Conservation (phyloP, 2,797 vertebrate genomes). For the Euphonia xanthogaster region DNA sequence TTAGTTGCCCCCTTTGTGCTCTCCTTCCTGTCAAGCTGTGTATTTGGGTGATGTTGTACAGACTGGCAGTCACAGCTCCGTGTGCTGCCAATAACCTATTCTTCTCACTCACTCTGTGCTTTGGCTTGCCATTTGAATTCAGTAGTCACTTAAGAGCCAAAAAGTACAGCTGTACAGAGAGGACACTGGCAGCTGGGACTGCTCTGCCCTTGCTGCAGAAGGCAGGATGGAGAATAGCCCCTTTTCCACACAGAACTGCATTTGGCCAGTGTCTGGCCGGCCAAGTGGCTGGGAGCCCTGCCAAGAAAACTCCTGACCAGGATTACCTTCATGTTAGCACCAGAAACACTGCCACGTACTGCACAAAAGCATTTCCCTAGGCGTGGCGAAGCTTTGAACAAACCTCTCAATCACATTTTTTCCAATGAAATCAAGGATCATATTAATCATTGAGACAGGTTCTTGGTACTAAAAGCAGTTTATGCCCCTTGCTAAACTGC, state of each 20-base stretch:
- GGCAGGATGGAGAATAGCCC: neutral
- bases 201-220: neutral
- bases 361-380: constrained; percentile 25
- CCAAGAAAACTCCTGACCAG: neutral
- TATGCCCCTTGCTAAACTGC: neutral
- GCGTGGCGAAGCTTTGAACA: neutral
- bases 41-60: neutral
- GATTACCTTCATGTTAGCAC: neutral
- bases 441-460: neutral
- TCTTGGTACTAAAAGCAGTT: neutral
- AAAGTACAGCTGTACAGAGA: neutral
- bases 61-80: neutral
- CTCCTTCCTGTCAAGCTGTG: neutral
- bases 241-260: neutral
- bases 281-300: accelerated
- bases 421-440: neutral
- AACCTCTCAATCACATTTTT: neutral
- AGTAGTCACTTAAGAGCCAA: neutral
- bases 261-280: accelerated
- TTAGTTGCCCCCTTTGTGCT: neutral
- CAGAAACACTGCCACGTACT: constrained; percentile 2
- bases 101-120: neutral
- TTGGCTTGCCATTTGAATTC: neutral
- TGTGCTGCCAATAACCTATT: neutral
- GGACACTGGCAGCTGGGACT: neutral